Base-by-base conservation (phyloP, 2,888 invertebrate species). In the Criorhina ranunculi region DNA sequence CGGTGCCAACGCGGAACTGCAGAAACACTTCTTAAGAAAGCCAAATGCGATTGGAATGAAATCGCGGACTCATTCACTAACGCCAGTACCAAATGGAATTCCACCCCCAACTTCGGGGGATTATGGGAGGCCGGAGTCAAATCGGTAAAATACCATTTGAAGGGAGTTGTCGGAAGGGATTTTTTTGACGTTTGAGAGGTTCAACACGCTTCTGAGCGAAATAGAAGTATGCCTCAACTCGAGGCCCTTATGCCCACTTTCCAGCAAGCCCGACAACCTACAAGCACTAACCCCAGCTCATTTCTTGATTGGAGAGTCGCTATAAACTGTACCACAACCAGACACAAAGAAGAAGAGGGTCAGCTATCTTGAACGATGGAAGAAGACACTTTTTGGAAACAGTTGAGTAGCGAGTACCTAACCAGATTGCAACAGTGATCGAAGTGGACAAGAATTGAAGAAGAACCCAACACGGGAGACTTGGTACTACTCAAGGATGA, bases 31-130 rank as follows among this genome's bases (percentile, higher is more conserved):
- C 35, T 9, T 5, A 35, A 35, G 9, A 5, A 35, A 35, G 2
- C 35, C 35, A 35, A 24, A 24, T 24, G 24, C 24, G 24, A 24
- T 24, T 24, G 24, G 24, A 24, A 24, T 1, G 24, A 24, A 4
- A 24, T 24, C 24, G 24, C 24, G 4, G 24, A 24, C 46, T 19
- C 15, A 12, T 2, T 42, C 15, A 17, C 40, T 31, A 29, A 55
- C 8, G 37, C 11, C 12, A 11, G 31, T 4, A 60, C 59, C 8
- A 24, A 35, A 15, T 90, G 90, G 89, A 78, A 88, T 29, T 91
- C 90, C 46, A 89, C 49, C 1, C 88, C 89, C 0, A 88, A 90
- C 67, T 88, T 88, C 57, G 88, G 90, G 5, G 90, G 89, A 1
- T 37, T 89, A 1, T 89, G 89, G 88, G 90, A 91, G 72, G 87